Conservation (phyloP, 1,140 invertebrate species). For the Procambarus virginalis region DNA sequence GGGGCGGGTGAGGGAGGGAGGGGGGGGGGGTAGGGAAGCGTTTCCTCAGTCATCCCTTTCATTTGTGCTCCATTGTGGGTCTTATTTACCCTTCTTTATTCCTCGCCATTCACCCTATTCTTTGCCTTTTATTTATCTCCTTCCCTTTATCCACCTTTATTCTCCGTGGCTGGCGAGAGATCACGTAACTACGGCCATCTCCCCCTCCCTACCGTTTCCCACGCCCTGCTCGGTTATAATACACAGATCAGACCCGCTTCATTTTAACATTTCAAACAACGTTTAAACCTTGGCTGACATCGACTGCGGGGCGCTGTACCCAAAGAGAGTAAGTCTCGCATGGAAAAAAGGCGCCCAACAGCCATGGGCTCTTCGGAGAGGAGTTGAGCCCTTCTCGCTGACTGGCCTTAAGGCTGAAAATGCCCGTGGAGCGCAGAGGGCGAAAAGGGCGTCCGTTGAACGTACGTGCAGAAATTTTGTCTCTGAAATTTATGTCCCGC, state of each 20-base stretch:
- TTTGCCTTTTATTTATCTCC: constrained; percentile 64
- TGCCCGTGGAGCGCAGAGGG: not conserved
- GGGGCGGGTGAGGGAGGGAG: too few species aligned
- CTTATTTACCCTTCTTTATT: constrained; percentile 68
- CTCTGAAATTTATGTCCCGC: constrained; percentile 68
- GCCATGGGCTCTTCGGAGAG: not conserved
- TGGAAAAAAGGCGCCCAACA: constrained; percentile 46
- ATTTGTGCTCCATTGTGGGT: constrained; percentile 62
- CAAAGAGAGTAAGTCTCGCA: constrained; percentile 58
- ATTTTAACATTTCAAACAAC: constrained; percentile 69
- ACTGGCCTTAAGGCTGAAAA: constrained; percentile 38
- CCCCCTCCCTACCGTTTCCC: constrained; percentile 29
- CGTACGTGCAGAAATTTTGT: constrained; percentile 65
- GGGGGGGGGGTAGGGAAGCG: not conserved
- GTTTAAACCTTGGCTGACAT: constrained; percentile 67
- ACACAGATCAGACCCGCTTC: constrained; percentile 64
- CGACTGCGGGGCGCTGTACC: constrained; percentile 63
- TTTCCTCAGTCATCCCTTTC: constrained; percentile 62
- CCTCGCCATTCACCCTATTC: constrained; percentile 58
- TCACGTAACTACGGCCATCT: constrained; percentile 50
- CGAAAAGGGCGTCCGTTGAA: constrained; percentile 35
- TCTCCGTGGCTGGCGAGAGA: constrained; percentile 57
- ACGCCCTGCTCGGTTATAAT: constrained; percentile 56
- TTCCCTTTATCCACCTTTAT: constrained; percentile 61
- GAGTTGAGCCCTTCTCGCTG: constrained; percentile 24